phyloP scores from a whole-genome alignment of 2,113 vertebrate species.

The Fulmarus glacialis region DNA sequence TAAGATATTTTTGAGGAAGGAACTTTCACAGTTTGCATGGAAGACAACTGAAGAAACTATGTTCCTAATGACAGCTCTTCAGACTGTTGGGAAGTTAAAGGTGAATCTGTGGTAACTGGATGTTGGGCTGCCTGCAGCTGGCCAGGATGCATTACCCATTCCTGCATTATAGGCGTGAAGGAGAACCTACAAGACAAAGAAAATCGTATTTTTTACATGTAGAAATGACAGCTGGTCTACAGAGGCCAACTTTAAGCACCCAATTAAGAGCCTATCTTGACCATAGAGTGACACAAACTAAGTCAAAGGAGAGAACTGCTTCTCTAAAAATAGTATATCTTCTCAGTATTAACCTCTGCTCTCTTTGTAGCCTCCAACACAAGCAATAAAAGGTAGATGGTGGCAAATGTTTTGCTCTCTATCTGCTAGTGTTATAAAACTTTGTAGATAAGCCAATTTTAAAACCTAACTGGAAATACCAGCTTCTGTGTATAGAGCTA shows the following conservation, averaged over 20 bases:
- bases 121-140: not conserved
- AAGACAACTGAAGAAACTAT: not conserved
- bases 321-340: not conserved
- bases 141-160: not conserved
- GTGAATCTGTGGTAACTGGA: not conserved
- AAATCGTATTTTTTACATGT: not conserved
- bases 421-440: not conserved
- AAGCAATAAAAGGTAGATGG: not conserved
- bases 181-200: not conserved
- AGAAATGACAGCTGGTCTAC: not conserved
- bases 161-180: accelerated
- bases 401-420: not conserved
- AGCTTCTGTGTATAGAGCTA: not conserved
- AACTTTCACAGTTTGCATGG: not conserved
- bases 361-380: not conserved
- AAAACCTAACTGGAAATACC: not conserved
- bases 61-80: not conserved
- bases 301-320: not conserved
- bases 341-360: not conserved
- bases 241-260: not conserved
- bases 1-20: not conserved
- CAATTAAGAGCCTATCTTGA: not conserved
- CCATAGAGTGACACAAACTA: not conserved
- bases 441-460: not conserved
- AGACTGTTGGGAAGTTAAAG: not conserved